Percentiles rank a stretch among this genome's conserved stretches.
phyloP scores from a whole-genome alignment of 2,888 invertebrate genomes.

The Isoperla grammatica region DNA sequence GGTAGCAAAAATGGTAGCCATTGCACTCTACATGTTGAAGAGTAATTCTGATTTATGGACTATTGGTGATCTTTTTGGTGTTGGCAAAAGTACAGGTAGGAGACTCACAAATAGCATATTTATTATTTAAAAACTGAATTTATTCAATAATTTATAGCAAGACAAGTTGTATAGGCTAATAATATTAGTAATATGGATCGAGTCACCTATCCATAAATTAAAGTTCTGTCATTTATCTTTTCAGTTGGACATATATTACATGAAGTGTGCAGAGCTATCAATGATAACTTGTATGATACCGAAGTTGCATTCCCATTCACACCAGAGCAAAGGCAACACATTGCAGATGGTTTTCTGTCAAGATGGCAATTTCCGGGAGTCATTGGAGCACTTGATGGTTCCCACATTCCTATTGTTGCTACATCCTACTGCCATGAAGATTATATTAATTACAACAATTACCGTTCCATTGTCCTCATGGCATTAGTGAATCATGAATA shows the following conservation, averaged over 20 bases:
- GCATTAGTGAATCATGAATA: neutral
- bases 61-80: conserved; percentile 19
- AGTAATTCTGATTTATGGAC: conserved; percentile 18
- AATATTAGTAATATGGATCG: too few relatives aligned
- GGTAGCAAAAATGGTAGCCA: conserved; percentile 13
- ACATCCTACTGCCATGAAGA: too few relatives aligned
- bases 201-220: too few relatives aligned
- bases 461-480: neutral
- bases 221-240: too few relatives aligned
- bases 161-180: too few relatives aligned
- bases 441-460: neutral
- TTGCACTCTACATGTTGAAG: conserved; percentile 19
- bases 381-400: conserved; percentile 21
- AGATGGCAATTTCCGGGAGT: conserved; percentile 23
- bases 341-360: conserved; percentile 16
- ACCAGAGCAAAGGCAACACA: conserved; percentile 4
- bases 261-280: conserved; percentile 20
- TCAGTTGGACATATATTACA: conserved; percentile 9
- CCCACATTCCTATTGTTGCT: conserved; percentile 20
- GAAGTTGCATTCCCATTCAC: conserved; percentile 15
- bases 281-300: conserved; percentile 3
- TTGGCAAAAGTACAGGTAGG: conserved; percentile 23
- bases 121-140: too few relatives aligned
- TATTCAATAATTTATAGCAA: too few relatives aligned
- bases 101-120: too few relatives aligned